These are phyloP conservation scores for Perizoma affinitatum DNA, from an alignment of 2,888 invertebrate species.

Conservation along the genomic window DNA sequence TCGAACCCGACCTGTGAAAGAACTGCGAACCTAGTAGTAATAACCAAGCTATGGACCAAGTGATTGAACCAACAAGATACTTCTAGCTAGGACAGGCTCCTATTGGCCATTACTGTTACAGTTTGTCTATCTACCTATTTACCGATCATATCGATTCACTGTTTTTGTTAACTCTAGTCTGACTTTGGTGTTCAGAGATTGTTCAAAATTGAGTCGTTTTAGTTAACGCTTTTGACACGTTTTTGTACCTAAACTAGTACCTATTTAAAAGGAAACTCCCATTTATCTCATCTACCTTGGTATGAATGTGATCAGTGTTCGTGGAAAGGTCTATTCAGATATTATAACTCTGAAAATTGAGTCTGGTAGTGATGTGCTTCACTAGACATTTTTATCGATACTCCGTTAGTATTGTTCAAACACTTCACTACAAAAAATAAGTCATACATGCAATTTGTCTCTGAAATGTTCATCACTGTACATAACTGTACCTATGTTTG, in stretches of 20 bases:
- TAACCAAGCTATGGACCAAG: neutral
- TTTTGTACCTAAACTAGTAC: neutral
- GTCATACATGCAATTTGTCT: neutral
- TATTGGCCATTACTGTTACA: no score
- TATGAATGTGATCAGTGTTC: neutral
- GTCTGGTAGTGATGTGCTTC: slow-evolving; percentile 31
- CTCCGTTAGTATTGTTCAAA: slow-evolving; percentile 27
- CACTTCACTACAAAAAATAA: slow-evolving; percentile 25
- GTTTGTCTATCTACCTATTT: no score
- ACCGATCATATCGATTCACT: neutral
- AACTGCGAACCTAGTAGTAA: slow-evolving; percentile 18
- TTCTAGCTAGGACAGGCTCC: no score
- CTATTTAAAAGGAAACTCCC: no score
- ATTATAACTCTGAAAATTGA: slow-evolving; percentile 14
- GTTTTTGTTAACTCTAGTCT: neutral
- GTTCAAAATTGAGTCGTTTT: neutral
- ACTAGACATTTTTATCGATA: slow-evolving; percentile 29
- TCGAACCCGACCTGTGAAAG: slow-evolving; percentile 28
- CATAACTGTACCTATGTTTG: slow-evolving; percentile 2
- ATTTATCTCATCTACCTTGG: neutral
- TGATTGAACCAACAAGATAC: no score
- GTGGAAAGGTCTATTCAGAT: neutral
- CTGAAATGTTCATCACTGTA: neutral
- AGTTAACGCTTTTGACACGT: slow-evolving; percentile 5
- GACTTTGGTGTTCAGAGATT: slow-evolving; percentile 4